Conservation (phyloP, 2,113 vertebrate genomes). For the Hydropotes inermis region DNA sequence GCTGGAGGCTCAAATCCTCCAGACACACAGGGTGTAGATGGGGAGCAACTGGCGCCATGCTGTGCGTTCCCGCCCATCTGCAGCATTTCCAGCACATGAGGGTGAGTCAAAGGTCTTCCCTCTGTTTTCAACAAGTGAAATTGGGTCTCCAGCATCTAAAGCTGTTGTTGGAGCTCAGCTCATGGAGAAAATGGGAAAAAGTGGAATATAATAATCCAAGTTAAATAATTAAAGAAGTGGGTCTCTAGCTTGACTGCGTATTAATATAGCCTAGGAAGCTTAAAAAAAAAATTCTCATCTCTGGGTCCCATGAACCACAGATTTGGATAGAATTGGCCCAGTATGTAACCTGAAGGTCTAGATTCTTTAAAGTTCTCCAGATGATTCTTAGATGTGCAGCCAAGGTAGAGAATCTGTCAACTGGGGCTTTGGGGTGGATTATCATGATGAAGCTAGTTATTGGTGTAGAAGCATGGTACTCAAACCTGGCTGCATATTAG, state of each 20-base stretch:
- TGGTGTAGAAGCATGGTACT: not conserved
- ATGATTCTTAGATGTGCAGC: not conserved
- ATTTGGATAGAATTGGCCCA: not conserved
- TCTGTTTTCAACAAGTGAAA: conserved; percentile 62
- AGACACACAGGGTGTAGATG: conserved; percentile 48
- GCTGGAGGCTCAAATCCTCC: conserved; percentile 43
- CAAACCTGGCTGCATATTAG: not conserved
- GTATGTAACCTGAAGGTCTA: not conserved
- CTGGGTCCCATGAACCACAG: not conserved
- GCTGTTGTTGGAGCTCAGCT: conserved; percentile 1
- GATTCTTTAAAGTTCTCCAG: not conserved
- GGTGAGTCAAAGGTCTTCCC: conserved; percentile 55
- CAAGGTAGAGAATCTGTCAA: not conserved
- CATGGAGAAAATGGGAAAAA: not conserved
- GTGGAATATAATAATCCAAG: conserved; percentile 13
- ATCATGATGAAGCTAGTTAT: not conserved
- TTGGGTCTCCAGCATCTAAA: not conserved
- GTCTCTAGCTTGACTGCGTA: not conserved
- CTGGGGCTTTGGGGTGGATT: not conserved
- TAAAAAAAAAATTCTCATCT: not conserved
- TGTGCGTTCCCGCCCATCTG: conserved; percentile 35
- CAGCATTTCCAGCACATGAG: conserved; percentile 31
- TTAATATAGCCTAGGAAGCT: not conserved
- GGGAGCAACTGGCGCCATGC: conserved; percentile 61
- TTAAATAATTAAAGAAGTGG: not conserved